Evolutionary conservation across 2,888 invertebrate genomes (phyloP).

Genomic region (Agrilus mali): DNA sequence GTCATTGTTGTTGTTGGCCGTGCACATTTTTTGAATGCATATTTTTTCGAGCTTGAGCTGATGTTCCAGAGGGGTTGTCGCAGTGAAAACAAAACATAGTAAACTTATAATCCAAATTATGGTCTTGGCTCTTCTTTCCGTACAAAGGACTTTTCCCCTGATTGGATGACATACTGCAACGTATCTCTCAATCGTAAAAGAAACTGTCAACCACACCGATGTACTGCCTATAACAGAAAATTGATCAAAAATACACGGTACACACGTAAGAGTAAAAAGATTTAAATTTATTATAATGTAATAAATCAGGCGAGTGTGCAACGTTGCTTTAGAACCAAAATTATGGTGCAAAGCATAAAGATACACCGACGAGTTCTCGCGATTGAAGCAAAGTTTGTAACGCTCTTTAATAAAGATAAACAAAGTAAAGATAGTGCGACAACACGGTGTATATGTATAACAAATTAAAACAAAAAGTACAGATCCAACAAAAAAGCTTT

Average conservation of each 20-base stretch:
- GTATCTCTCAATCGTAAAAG: constrained; percentile 64
- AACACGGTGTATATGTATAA: no score
- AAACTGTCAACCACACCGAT: constrained; percentile 62
- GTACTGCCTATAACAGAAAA: constrained; percentile 40
- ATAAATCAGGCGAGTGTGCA: neutral
- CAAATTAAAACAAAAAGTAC: no score
- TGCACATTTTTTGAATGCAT: constrained; percentile 15
- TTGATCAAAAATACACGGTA: neutral
- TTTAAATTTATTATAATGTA: neutral
- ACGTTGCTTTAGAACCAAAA: no score
- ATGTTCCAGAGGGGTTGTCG: constrained; percentile 56
- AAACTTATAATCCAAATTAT: constrained; percentile 47
- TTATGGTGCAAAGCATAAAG: no score
- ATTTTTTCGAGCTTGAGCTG: constrained; percentile 30
- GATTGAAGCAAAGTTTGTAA: no score
- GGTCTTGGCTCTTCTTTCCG: constrained; percentile 53
- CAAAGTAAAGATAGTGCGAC: no score
- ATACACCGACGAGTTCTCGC: no score
- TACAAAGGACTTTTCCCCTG: constrained; percentile 54
- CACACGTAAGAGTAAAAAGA: neutral
- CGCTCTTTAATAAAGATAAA: no score
- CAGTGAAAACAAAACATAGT: constrained; percentile 47
- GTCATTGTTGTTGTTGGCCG: constrained; percentile 5
- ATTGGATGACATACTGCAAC: constrained; percentile 65
- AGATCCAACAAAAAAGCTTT: no score